Evolutionary conservation across 2,888 invertebrate species (phyloP), one percentile per base, ranked within the genome.

Genomic region (Tenthredo livida): DNA sequence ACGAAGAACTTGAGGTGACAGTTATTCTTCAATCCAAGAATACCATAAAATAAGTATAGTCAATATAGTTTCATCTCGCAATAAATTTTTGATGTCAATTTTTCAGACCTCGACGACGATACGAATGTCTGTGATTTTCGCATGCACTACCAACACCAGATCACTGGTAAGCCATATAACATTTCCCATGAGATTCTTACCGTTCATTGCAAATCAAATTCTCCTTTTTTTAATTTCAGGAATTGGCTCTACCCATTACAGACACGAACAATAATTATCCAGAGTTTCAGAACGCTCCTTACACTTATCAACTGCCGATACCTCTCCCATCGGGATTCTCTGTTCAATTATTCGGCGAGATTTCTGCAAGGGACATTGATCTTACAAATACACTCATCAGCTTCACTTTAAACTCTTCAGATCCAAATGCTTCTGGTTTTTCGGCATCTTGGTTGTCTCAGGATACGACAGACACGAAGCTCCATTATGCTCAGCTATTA

Each of bases 321-420:
- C 90, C 90, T 10, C 87, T 88, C 17, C 88, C 88, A 21, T 87
- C 87, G 25, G 84, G 86, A 37, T 84, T 89, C 12, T 40, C 86
- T 37, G 58, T 90, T 29, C 67, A 85, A 15, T 67, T 86, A 33
- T 78, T 89, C 12, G 72, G 58, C 9, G 10, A 43, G 3, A 89
- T 90, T 37, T 77, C 86, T 10, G 90, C 87, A 1, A 86, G 87
- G 15, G 90, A 90, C 54, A 78, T 88, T 21, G 90, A 90, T 86
- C 70, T 90, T 17, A 86, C 89, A 10, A 89, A 89, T 43, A 75
- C 73, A 10, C 85, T 85, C 12, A 86, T 90, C 7, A 73, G 86
- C 12, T 89, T 90, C 67, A 21, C 25, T 33, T 72, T 90, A 9
- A 83, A 88, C 33, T 5, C 85, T 5, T 33, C 72, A 2, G 87